Percentiles rank a stretch among this genome's conserved stretches.
These are phyloP conservation scores for Tiliacea citrago DNA, from an alignment of 2,888 invertebrate species.

Conservation along the genomic window DNA sequence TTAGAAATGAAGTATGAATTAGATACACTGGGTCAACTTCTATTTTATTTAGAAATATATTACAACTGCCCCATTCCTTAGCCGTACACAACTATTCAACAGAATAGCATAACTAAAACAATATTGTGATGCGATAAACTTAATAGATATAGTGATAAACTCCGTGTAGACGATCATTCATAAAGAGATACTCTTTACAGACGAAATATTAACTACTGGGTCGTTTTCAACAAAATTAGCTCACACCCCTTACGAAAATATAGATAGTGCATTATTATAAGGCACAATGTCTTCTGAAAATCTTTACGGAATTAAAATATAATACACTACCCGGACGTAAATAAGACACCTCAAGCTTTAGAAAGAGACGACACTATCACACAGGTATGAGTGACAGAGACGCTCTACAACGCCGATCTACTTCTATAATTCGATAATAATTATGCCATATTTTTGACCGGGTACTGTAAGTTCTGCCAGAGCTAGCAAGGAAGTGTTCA, in stretches of 20 bases:
- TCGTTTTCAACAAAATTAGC: slow-evolving; percentile 47
- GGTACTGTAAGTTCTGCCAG: background rate
- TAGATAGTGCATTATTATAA: slow-evolving; percentile 21
- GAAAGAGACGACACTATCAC: background rate
- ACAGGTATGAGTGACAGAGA: background rate
- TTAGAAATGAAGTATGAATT: background rate
- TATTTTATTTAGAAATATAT: slow-evolving; percentile 9
- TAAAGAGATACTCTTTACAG: slow-evolving; percentile 52
- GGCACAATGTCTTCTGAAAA: slow-evolving; percentile 19
- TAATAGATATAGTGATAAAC: slow-evolving; percentile 34
- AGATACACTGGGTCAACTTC: background rate
- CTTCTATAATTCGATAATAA: background rate
- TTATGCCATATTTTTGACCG: background rate
- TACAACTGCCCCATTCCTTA: slow-evolving; percentile 10
- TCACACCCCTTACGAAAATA: background rate
- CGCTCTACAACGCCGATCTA: background rate
- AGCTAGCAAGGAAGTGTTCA: background rate
- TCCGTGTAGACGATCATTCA: slow-evolving; percentile 21
- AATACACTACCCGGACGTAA: background rate
- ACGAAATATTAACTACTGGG: slow-evolving; percentile 33
- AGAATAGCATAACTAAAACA: slow-evolving; percentile 39
- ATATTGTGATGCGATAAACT: slow-evolving; percentile 57
- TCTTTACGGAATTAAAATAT: background rate
- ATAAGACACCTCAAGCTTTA: background rate
- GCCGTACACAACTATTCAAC: slow-evolving; percentile 4